Percentiles rank a stretch among this genome's conserved stretches.
These are phyloP conservation scores for Epinotia nisella DNA, from an alignment of 2,888 invertebrate species.

Conservation along the genomic window DNA sequence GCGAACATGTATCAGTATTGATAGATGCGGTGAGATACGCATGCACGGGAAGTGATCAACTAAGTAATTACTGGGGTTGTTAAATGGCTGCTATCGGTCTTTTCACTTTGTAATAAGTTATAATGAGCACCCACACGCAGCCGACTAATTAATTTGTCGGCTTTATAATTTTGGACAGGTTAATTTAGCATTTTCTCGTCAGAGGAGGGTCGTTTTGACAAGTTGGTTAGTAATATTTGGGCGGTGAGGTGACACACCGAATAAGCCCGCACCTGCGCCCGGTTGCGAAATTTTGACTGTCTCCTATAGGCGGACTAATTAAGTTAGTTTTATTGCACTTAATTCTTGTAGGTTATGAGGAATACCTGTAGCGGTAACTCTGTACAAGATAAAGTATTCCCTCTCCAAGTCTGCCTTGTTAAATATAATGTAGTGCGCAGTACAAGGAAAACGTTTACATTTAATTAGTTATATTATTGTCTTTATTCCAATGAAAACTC, in stretches of 20 bases:
- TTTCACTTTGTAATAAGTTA: slow-evolving; percentile 17
- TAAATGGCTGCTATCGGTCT: slow-evolving; percentile 9
- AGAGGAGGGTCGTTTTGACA: slow-evolving; percentile 9
- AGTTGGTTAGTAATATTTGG: slow-evolving; percentile 14
- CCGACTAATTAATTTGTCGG: slow-evolving; percentile 5
- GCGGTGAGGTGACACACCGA: background rate
- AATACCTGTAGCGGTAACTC: slow-evolving; percentile 33
- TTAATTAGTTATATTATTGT: slow-evolving; percentile 16
- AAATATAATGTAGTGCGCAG: slow-evolving; percentile 18
- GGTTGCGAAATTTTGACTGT: slow-evolving; percentile 19
- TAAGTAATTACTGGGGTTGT: slow-evolving; percentile 7
- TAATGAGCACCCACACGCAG: slow-evolving; percentile 20
- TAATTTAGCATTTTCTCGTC: slow-evolving; percentile 25
- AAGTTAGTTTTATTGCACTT: slow-evolving; percentile 13
- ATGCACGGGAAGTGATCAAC: slow-evolving; percentile 14
- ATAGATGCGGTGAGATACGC: slow-evolving; percentile 1
- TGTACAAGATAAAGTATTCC: slow-evolving; percentile 8
- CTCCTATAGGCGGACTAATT: slow-evolving; percentile 33
- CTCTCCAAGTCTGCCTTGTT: slow-evolving; percentile 33
- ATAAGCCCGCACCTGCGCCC: slow-evolving; percentile 31
- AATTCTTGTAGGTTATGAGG: slow-evolving; percentile 25
- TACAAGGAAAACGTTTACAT: slow-evolving; percentile 20
- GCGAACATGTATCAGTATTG: slow-evolving; percentile 25
- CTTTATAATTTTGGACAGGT: slow-evolving; percentile 10
- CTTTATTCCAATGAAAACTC: slow-evolving; percentile 9